These are phyloP conservation scores for Eubasilissa splendida DNA, from an alignment of 2,888 invertebrate genomes.

Conservation along the genomic window DNA sequence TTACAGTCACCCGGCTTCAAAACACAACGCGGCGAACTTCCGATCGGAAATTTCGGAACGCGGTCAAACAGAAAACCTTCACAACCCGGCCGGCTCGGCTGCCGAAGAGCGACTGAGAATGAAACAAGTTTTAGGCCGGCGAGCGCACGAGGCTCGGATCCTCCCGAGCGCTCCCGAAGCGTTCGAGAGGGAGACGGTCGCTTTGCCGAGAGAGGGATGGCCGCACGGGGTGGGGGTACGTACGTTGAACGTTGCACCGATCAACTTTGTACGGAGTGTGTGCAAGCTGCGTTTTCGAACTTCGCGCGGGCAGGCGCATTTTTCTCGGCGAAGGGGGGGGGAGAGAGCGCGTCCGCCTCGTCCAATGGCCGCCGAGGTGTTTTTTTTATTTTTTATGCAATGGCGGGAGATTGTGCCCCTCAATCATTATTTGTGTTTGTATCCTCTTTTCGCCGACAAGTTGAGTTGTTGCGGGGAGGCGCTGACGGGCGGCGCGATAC, in stretches of 20 bases:
- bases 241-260: constrained; percentile 20
- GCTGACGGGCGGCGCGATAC: constrained; percentile 24
- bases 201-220: constrained; percentile 19
- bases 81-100: constrained; percentile 25
- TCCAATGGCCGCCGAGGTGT: constrained; percentile 48
- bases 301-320: constrained; percentile 42
- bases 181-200: constrained; percentile 23
- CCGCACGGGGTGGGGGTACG: not conserved
- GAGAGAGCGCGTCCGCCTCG: constrained; percentile 28
- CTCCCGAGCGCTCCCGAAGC: constrained; percentile 29
- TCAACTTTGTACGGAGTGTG: constrained; percentile 34
- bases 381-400: constrained; percentile 28
- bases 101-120: constrained; percentile 49
- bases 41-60: constrained; percentile 33
- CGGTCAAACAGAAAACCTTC: constrained; percentile 23
- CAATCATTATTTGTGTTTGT: constrained; percentile 48
- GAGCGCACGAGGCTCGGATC: constrained; percentile 14
- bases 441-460: constrained; percentile 43
- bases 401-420: constrained; percentile 43
- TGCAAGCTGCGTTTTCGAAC: constrained; percentile 41
- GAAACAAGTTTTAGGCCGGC: constrained; percentile 45
- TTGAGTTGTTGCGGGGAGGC: constrained; percentile 45
- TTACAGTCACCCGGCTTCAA: constrained; percentile 33
- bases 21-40: constrained; percentile 34
- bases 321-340: constrained; percentile 30